Conservation (phyloP, 2,797 vertebrate genomes). For the Aphelocoma californica region DNA sequence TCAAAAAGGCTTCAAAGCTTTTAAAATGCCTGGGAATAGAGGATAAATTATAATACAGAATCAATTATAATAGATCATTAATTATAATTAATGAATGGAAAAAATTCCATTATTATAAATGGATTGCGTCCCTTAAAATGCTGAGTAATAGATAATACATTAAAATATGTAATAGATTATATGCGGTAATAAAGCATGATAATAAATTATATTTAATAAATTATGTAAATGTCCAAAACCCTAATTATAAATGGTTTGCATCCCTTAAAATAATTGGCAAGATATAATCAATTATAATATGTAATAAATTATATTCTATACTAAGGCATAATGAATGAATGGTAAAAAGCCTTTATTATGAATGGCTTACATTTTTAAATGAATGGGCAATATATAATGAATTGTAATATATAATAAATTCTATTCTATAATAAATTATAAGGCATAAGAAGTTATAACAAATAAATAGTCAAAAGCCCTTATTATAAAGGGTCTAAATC, state of each 20-base stretch:
- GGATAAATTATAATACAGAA: no score
- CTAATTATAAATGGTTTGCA: not conserved
- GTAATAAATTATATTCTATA: not conserved
- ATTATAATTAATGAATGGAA: no score
- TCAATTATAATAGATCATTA: no score
- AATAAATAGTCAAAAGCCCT: not conserved
- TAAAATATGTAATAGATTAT: not conserved
- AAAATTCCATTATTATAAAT: not conserved
- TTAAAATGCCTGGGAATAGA: not conserved
- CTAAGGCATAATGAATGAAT: not conserved
- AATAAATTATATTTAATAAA: no score
- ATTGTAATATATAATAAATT: not conserved
- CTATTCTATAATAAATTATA: no score
- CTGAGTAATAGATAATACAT: not conserved
- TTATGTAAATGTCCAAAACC: not conserved
- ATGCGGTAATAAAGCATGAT: not conserved
- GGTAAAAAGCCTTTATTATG: not conserved
- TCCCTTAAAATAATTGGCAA: not conserved
- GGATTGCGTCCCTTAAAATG: not conserved
- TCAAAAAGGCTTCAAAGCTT: not conserved
- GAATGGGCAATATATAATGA: no score
- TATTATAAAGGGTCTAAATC: not conserved
- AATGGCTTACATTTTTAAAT: not conserved
- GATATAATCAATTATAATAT: not conserved
- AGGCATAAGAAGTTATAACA: not conserved